Evolutionary conservation across 2,888 invertebrate species (phyloP), one percentile per base, ranked within the genome.

Genomic region (Mantis religiosa): DNA sequence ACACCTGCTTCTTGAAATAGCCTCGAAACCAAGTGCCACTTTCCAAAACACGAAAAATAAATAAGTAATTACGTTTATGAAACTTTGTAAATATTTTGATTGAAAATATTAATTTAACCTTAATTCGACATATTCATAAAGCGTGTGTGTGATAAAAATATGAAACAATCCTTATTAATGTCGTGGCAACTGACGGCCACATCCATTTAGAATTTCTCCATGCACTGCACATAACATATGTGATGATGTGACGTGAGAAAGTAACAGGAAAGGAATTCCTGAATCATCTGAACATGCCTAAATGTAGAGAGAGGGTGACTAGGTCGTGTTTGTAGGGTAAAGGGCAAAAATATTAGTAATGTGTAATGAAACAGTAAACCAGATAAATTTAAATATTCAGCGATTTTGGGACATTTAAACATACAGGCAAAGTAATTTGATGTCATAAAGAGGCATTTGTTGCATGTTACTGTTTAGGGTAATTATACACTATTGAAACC

Each of bases 1-100:
- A 88, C 90, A 90, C 90, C 90, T 90, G 90, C 88, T 90, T 15
- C 54, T 28, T 47, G 71, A 25, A 88, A 27, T 87, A 88, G 82
- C 88, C 83, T 87, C 84, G 47, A 87, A 25, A 84, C 85, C 84
- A 82, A 84, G 88, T 9, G 30, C 30, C 28, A 47, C n/a, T 87
- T 85, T 85, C 54, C 4, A 15, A 71, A 71, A 71, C 8, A 4
- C 41, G 34, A 20, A 20, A 71, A 71, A 71, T 71, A 71, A 71
- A 71, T 20, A 20, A 25, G 15, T 71, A 20, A 1, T 71, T 71
- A 71, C 1, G 20, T 71, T 71, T 71, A 14, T 3, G 4, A 2
- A 71, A 20, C 6, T 20, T 2, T 25, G 1, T 71, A 6, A 71
- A 25, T 25, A 71, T 20, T 4, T 20, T 4, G 4, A 1, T 25